Evolutionary conservation across 2,888 invertebrate species (phyloP), one percentile per base, ranked within the genome.

Genomic region (Odontocolon sp.): DNA sequence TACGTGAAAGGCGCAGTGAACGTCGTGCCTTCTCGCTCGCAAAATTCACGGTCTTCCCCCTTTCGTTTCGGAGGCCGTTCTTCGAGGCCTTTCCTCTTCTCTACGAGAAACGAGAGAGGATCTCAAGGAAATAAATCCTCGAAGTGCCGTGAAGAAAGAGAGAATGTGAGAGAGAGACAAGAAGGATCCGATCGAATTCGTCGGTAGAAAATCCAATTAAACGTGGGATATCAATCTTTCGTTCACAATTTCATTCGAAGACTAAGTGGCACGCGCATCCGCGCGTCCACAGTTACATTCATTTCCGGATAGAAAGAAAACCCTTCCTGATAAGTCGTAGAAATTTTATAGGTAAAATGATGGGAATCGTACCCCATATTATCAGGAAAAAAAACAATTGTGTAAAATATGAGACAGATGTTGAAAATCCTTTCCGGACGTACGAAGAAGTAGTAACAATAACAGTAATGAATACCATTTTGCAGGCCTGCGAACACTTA

Each of bases 151-250:
- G 71, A 71, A 40, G 71, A 77, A 67, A 28, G 16, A 56, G 66
- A 36, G 52, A 52, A 54, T 23, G 61, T 45, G 59, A 50, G 38
- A 14, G 23, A 40, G 64, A 54, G 33, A 23, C 14, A 36, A 70
- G 61, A 50, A 63, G 67, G 67, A 45, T 61, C 47, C 76, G 76
- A 77, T 77, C 71, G 76, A 61, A 77, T 77, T 77, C 71, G 71
- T 67, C 67, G 67, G 71, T 77, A 67, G 71, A 77, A 76, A 77
- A 77, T 77, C 76, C 76, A 77, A 77, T 77, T 77, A 77, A 73
- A 77, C 76, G 76, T 71, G 47, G 76, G 76, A 67, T 77, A 77
- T 77, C 76, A 77, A 77, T 77, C 76, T 77, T 77, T 67, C 76
- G 67, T 71, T 77, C 76, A 77, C 71, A 77, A 77, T 77, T 77